These are phyloP conservation scores for Melipona bicolor DNA, from an alignment of 2,888 invertebrate genomes.

Conservation along the genomic window DNA sequence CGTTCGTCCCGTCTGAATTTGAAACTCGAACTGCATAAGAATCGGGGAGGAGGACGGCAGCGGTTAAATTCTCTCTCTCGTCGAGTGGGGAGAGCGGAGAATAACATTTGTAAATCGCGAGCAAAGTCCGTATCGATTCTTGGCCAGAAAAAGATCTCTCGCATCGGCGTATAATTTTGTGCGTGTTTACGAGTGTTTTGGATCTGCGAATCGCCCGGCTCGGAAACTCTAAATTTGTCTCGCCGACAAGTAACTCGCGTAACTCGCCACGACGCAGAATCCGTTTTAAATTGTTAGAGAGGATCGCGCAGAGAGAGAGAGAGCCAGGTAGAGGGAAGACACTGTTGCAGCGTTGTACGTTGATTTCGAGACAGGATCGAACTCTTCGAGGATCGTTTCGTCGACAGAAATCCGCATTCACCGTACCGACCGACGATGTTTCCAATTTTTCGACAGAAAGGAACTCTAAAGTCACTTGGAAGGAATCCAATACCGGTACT, in stretches of 20 bases:
- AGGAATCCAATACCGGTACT: conserved; percentile 52
- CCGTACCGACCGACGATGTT: conserved; percentile 57
- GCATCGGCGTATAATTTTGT: too few species aligned
- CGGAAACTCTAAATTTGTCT: conserved; percentile 42
- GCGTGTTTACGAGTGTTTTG: too few species aligned
- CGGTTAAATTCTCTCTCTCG: too few species aligned
- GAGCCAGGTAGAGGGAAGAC: background rate
- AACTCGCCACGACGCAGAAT: conserved; percentile 11
- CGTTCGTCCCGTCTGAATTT: conserved; percentile 33
- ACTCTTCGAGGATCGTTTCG: conserved; percentile 24
- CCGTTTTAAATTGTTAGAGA: conserved; percentile 35
- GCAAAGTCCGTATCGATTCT: too few species aligned
- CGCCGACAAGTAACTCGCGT: conserved; percentile 9
- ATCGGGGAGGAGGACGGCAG: background rate
- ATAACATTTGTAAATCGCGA: too few species aligned
- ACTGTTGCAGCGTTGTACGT: conserved; percentile 7
- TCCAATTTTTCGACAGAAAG: conserved; percentile 60
- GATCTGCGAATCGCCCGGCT: background rate
- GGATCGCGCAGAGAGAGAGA: background rate
- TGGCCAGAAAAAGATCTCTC: too few species aligned
- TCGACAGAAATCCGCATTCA: conserved; percentile 43
- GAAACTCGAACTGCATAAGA: conserved; percentile 35
- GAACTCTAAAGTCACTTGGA: conserved; percentile 66
- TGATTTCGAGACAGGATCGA: conserved; percentile 55
- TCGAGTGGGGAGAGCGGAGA: too few species aligned